These are phyloP conservation scores for Sthenelais limicola DNA, from an alignment of 2,888 invertebrate species.

Conservation along the genomic window DNA sequence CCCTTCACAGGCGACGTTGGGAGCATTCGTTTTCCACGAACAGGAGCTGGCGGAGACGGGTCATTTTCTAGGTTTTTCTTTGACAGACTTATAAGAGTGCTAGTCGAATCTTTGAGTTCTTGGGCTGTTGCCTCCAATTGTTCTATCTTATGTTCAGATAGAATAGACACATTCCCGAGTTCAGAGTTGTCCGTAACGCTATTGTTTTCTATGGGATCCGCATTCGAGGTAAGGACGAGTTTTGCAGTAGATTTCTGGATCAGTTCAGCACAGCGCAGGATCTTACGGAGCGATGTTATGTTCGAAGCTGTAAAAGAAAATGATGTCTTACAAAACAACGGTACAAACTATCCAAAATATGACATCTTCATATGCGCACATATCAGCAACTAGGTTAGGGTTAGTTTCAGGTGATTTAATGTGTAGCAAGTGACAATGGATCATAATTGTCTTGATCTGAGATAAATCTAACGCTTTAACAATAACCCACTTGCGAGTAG, in stretches of 20 bases:
- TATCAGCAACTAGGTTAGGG: too few species aligned
- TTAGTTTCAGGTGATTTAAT: too few species aligned
- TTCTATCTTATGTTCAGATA: constrained; percentile 59
- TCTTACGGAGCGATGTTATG: constrained; percentile 51
- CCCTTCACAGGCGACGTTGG: constrained; percentile 24
- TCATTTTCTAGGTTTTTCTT: neutral
- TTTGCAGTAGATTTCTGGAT: constrained; percentile 56
- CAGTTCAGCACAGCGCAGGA: constrained; percentile 58
- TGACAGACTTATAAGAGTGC: constrained; percentile 42
- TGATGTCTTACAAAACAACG: neutral
- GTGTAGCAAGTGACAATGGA: too few species aligned
- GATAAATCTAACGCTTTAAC: too few species aligned
- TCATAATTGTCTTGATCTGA: too few species aligned
- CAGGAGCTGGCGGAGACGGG: neutral
- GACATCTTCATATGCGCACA: too few species aligned
- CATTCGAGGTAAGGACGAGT: constrained; percentile 49
- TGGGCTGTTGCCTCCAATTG: constrained; percentile 55
- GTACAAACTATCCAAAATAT: neutral
- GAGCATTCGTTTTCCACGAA: constrained; percentile 8
- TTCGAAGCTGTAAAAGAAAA: constrained; percentile 23
- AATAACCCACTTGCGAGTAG: too few species aligned
- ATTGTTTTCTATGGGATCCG: neutral
- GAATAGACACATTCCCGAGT: constrained; percentile 50
- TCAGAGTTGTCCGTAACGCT: constrained; percentile 12
- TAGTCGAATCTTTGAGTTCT: constrained; percentile 53